Conservation (phyloP, 2,888 invertebrate genomes). For the Empis livida region DNA sequence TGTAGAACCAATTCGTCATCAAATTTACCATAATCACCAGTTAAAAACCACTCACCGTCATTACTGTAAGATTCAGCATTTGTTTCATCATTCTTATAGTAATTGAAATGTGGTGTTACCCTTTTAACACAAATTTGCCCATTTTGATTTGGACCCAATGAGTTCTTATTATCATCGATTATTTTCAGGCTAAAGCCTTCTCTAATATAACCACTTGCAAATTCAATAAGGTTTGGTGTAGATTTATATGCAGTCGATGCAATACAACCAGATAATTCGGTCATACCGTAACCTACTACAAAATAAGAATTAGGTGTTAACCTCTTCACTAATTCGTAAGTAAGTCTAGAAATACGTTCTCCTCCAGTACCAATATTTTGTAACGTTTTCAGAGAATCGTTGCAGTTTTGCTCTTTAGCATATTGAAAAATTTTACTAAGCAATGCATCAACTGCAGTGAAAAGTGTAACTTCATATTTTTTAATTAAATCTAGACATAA, state of each 20-base stretch:
- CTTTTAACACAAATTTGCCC: slow-evolving; percentile 6
- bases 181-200: no score
- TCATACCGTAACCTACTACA: slow-evolving; percentile 7
- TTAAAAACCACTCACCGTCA: neutral
- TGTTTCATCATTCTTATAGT: slow-evolving; percentile 3
- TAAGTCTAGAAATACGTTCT: neutral
- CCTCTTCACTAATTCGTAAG: neutral
- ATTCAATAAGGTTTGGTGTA: neutral
- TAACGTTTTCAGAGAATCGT: neutral
- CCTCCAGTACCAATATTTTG: neutral
- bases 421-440: neutral
- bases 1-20: neutral
- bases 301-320: slow-evolving; percentile 1
- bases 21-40: slow-evolving; percentile 3
- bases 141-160: slow-evolving; percentile 3
- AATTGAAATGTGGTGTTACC: neutral
- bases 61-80: neutral
- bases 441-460: neutral
- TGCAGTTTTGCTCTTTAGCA: neutral
- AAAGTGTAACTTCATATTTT: slow-evolving; percentile 3
- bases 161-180: neutral
- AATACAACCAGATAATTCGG: slow-evolving; percentile 4
- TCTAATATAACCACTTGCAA: no score
- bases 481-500: neutral
- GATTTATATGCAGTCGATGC: neutral